A percentile compares a stretch with the other conserved stretches of the same genome.
Evolutionary conservation across 2,888 invertebrate species (phyloP).

Genomic region (Limnephilus lunatus): DNA sequence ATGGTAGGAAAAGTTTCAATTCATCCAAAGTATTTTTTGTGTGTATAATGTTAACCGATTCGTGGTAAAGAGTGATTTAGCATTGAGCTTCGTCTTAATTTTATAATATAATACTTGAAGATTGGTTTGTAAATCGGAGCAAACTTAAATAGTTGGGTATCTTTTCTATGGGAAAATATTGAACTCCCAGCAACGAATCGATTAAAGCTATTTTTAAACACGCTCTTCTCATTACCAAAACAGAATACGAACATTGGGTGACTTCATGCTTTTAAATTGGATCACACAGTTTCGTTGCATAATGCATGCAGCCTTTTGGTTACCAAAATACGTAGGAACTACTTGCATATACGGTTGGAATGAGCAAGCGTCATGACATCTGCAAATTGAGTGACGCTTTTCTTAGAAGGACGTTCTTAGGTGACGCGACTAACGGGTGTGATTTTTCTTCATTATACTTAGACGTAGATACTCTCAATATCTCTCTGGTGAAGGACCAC

Average conservation of each 20-base stretch:
- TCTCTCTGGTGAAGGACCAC: too few species aligned
- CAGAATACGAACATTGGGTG: constrained; percentile 11
- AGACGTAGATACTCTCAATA: too few species aligned
- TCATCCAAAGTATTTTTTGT: too few species aligned
- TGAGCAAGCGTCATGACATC: neutral
- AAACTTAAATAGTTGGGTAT: neutral
- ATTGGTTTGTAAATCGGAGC: neutral
- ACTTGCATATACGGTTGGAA: neutral
- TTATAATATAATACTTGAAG: neutral
- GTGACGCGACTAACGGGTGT: neutral
- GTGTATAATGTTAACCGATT: too few species aligned
- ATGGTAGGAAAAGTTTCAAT: too few species aligned
- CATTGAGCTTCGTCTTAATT: too few species aligned
- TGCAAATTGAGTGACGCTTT: constrained; percentile 8
- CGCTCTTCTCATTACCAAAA: neutral
- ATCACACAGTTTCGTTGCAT: constrained; percentile 30
- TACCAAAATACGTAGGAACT: constrained; percentile 14
- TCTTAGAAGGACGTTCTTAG: neutral
- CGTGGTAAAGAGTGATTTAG: too few species aligned
- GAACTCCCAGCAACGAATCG: neutral
- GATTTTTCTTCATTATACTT: neutral
- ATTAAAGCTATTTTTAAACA: constrained; percentile 4
- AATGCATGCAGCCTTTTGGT: constrained; percentile 17
- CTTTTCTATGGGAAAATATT: neutral
- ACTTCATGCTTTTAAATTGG: constrained; percentile 23